phyloP scores from a whole-genome alignment of 1,140 invertebrate species.

The Penaeus vannamei region DNA sequence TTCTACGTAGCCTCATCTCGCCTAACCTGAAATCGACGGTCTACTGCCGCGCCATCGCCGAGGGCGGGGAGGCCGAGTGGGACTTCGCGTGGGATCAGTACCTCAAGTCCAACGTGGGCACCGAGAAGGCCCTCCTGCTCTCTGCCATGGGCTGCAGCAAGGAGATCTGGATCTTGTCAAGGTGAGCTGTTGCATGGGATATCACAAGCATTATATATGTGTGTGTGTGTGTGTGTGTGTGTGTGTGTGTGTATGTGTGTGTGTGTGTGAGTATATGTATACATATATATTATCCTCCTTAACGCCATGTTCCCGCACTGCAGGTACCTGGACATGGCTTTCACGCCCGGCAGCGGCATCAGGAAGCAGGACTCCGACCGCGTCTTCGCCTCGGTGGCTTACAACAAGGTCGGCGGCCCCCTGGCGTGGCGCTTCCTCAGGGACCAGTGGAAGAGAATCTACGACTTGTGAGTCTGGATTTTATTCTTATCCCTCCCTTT shows the following conservation, averaged over 20 bases:
- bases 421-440: constrained; percentile 81
- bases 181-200: constrained; percentile 69
- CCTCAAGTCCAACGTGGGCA: constrained; percentile 69
- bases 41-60: constrained; percentile 73
- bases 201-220: too few relatives aligned
- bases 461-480: constrained; percentile 32
- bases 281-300: too few relatives aligned
- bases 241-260: too few relatives aligned
- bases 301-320: constrained; percentile 56
- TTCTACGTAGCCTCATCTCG: constrained; percentile 38
- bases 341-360: constrained; percentile 71
- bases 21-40: constrained; percentile 73
- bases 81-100: constrained; percentile 72
- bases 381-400: constrained; percentile 78
- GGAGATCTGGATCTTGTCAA: constrained; percentile 72
- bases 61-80: constrained; percentile 73
- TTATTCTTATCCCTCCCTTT: background rate
- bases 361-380: constrained; percentile 79
- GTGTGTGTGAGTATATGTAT: too few relatives aligned
- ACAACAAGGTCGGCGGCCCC: constrained; percentile 74
- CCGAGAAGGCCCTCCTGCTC: constrained; percentile 79
- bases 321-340: constrained; percentile 69
- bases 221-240: too few relatives aligned
- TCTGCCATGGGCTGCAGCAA: constrained; percentile 79
- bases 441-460: constrained; percentile 43